Evolutionary conservation across 2,113 vertebrate species (phyloP), one percentile per base, ranked within the genome.

Genomic region (Cyphomyrus discorhynchus): DNA sequence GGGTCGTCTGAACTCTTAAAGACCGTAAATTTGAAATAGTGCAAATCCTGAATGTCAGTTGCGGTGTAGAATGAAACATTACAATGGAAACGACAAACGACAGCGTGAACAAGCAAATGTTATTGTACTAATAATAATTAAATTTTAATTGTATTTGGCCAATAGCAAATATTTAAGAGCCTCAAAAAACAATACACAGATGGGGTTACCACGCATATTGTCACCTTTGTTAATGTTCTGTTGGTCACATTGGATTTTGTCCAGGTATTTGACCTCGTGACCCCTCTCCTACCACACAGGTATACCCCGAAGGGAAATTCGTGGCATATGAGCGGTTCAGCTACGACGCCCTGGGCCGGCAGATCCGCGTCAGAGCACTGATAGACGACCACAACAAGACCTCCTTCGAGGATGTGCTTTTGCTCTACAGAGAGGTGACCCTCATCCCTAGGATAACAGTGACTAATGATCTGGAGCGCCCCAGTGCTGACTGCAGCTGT

Each of bases 391-490:
- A 82, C n/a, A 89, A 87, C 10, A 42, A 91, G 5, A 80, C 90
- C 9, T n/a, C 91, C 62, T 89, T 80, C 39, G 17, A 31, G 21
- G 92, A 93, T 39, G 3, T n/a, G 11, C 90, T 93, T 47, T 9
- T 92, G 88, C 90, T 92, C 84, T 93, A 66, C 88, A 91, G 58
- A 90, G 91, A 92, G 91, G 92, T 93, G 89, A 88, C 46, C 56
- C 31, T 24, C 5, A 42, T 10, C 35, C 46, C 19, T 39, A n/a
- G 10, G n/a, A 27, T n/a, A 86, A 86, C 45, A 49, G n/a, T 13
- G 21, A 50, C 47, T 49, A 5, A 50, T 50, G 24, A 85, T 49
- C 47, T 86, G n/a, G n/a, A 50, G 1, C 0, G 45, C 47, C 46
- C 47, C n/a, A 5, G 5, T 31, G 24, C 83, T 49, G 1, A 85